phyloP scores from a whole-genome alignment of 2,113 vertebrate species.

The Ailurus styani region DNA sequence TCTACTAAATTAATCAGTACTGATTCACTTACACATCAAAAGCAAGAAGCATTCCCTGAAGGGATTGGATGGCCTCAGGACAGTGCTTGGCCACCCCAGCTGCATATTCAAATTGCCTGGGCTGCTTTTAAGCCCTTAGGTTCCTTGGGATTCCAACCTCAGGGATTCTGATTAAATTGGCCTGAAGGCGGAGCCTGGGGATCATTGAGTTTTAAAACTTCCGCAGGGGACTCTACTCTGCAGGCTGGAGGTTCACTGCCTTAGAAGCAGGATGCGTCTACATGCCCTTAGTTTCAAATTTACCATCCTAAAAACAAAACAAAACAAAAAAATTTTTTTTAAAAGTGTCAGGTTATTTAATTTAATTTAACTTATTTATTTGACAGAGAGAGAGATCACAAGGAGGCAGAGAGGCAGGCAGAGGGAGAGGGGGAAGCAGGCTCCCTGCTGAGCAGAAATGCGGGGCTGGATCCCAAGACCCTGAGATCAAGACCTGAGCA shows the following conservation, averaged over 20 bases:
- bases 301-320: neutral
- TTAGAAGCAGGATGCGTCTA: neutral
- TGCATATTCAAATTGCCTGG: neutral
- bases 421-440: no score
- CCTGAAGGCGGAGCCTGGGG: neutral
- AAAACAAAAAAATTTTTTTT: neutral
- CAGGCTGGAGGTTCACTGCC: neutral
- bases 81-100: neutral
- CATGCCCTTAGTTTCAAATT: neutral
- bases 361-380: no score
- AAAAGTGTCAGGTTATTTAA: no score
- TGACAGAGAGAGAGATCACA: no score
- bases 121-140: neutral
- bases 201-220: neutral
- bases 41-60: neutral
- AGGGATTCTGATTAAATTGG: neutral
- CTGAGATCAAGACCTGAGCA: no score
- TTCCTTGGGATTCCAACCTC: neutral
- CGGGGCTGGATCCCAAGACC: no score
- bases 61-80: neutral
- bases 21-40: neutral
- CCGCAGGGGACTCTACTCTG: neutral
- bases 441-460: no score
- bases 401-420: no score
- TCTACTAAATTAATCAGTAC: neutral